These are phyloP conservation scores for Oriolus oriolus DNA, from an alignment of 2,113 vertebrate species.

Conservation along the genomic window DNA sequence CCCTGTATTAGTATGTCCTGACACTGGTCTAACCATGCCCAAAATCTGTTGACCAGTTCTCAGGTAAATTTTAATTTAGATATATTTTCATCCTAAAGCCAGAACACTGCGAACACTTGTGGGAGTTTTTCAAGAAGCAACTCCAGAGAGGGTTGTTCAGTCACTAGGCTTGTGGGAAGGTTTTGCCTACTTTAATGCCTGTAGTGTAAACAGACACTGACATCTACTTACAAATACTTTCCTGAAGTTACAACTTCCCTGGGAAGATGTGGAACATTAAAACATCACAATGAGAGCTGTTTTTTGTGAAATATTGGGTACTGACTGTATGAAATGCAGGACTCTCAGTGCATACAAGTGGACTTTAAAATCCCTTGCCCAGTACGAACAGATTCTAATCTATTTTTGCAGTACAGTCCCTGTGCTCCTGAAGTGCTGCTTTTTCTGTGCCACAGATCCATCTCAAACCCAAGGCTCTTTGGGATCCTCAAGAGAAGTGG, in stretches of 20 bases:
- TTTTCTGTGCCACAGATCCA: background rate
- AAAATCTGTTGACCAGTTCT: background rate
- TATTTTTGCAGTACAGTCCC: background rate
- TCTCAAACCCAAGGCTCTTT: background rate
- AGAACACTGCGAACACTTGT: background rate
- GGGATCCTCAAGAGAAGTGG: background rate
- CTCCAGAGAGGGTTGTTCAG: background rate
- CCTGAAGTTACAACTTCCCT: background rate
- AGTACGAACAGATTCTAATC: background rate
- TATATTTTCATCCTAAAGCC: background rate
- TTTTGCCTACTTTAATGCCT: background rate
- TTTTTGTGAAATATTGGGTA: background rate
- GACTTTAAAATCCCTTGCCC: background rate
- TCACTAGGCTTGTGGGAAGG: background rate
- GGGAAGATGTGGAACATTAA: background rate
- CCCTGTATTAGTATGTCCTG: background rate
- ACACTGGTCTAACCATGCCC: background rate
- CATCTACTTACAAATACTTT: background rate
- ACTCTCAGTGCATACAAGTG: background rate
- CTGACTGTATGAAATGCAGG: background rate
- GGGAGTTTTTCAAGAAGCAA: background rate
- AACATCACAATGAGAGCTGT: background rate
- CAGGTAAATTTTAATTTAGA: background rate
- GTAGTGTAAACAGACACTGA: background rate
- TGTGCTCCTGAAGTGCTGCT: background rate